A percentile compares a stretch with the other conserved stretches of the same genome.
Conservation (phyloP, 2,113 vertebrate species). For the Sitta europaea region DNA sequence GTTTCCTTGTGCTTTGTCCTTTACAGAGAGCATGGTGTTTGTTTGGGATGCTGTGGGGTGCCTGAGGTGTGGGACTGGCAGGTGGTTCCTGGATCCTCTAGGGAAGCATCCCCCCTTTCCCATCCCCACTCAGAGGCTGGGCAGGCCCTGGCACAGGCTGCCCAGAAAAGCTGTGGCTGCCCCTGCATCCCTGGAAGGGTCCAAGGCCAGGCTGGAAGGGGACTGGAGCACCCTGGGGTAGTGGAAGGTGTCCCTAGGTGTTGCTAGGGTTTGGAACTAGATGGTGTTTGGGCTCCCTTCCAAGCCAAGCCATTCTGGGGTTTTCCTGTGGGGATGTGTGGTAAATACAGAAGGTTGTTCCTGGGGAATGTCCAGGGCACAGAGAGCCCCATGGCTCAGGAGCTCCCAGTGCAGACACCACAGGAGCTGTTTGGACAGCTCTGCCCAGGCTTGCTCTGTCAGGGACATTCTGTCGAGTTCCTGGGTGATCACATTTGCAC, state of each 20-base stretch:
- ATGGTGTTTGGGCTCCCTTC: neutral
- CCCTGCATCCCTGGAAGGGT: neutral
- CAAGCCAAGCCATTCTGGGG: neutral
- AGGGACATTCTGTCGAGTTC: neutral
- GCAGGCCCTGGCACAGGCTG: rapidly evolving
- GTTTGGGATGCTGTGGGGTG: neutral
- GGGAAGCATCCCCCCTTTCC: neutral
- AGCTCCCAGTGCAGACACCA: neutral
- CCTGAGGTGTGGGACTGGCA: neutral
- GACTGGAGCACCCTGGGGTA: rapidly evolving
- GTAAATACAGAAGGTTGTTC: neutral
- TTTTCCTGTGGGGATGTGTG: neutral
- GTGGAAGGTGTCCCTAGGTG: neutral
- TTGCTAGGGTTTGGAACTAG: neutral
- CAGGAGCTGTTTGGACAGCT: neutral
- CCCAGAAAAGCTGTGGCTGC: neutral
- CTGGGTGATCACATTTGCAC: neutral
- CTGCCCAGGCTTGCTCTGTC: neutral
- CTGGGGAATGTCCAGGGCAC: neutral
- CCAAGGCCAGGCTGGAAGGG: neutral
- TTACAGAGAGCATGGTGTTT: rapidly evolving
- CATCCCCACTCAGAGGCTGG: neutral
- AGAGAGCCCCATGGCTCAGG: neutral
- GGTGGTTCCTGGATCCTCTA: neutral
- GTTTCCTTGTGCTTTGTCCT: neutral